Base-by-base conservation (phyloP, 2,888 invertebrate species). In the Gymnoscelis rufifasciata region DNA sequence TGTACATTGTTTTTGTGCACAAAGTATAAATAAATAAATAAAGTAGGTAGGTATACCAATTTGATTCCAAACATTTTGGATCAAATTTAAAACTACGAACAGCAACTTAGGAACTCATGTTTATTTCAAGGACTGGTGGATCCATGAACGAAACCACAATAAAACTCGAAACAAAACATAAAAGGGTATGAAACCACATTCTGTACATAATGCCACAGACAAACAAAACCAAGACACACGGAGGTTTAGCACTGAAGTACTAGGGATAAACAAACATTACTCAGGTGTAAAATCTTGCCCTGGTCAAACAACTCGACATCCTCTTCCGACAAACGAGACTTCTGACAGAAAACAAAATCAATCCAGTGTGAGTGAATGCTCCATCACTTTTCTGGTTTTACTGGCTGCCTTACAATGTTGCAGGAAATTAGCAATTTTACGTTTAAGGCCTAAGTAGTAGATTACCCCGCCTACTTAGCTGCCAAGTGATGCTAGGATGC, bases 271-370 rank as follows among this genome's bases (percentile, higher is more conserved):
- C 38, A 49, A 54, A 52, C 50, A 58, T 52, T 43, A 51, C 48
- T 45, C 48, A 43, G 42, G 52, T 49, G 51, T 51, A 52, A 58
- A 54, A 49, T 45, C 42, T 37, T 52, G 52, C 49, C 49, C 54
- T 54, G 52, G 46, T 43, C 54, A 56, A 56, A 56, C 56, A 54
- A 58, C 49, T 47, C 31, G 15, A 38, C 35, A 29, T 43, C 36
- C 27, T 46, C 51, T 55, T 55, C 50, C 50, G 44, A 50, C 47
- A 47, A 33, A 44, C 24, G 38, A 27, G 39, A 36, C 47, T 51
- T 52, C 37, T 40, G 39, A 52, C 29, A 27, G 26, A 48, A 42
- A 46, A 46, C 28, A 37, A 47, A 45, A 43, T 12, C 0, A 42
- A 42, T 45, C 40, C 43, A 23, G 37, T 26, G 27, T 26, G n/a